These are phyloP conservation scores for Drusus annulatus DNA, from an alignment of 1,140 invertebrate genomes.

Conservation along the genomic window DNA sequence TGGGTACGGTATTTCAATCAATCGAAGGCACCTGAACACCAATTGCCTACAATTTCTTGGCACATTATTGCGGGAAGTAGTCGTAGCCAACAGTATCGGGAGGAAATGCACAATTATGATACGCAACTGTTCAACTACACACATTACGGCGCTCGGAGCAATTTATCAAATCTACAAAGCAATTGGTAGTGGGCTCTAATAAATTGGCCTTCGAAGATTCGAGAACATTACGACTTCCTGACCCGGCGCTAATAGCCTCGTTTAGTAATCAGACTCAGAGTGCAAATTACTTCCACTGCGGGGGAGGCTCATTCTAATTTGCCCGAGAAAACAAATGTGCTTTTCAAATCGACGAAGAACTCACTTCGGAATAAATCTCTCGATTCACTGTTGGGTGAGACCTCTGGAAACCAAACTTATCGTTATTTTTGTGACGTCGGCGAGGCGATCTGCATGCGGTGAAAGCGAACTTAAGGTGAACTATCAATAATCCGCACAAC, in stretches of 20 bases:
- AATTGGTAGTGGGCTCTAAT: conserved; percentile 30
- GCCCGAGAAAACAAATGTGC: conserved; percentile 27
- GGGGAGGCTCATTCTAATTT: conserved; percentile 14
- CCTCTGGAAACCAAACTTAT: too few relatives aligned
- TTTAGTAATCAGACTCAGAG: conserved; percentile 35
- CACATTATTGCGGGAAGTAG: conserved; percentile 1
- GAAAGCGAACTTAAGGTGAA: too few relatives aligned
- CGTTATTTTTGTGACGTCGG: too few relatives aligned
- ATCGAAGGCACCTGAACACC: too few relatives aligned
- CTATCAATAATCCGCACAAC: too few relatives aligned
- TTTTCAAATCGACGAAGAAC: conserved; percentile 9
- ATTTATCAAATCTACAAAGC: conserved; percentile 42
- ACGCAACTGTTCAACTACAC: conserved; percentile 28
- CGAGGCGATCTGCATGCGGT: too few relatives aligned
- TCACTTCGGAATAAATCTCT: background rate
- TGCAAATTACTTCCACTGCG: conserved; percentile 36
- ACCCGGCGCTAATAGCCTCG: conserved; percentile 39
- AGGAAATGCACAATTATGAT: conserved; percentile 45
- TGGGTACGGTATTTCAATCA: too few relatives aligned
- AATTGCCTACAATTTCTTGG: background rate
- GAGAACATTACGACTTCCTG: conserved; percentile 40
- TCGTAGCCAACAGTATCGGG: background rate
- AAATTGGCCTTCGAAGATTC: conserved; percentile 42
- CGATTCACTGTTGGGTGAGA: too few relatives aligned
- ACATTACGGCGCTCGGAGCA: conserved; percentile 8